Evolutionary conservation across 2,888 invertebrate species (phyloP).

Genomic region (Noctua pronuba): DNA sequence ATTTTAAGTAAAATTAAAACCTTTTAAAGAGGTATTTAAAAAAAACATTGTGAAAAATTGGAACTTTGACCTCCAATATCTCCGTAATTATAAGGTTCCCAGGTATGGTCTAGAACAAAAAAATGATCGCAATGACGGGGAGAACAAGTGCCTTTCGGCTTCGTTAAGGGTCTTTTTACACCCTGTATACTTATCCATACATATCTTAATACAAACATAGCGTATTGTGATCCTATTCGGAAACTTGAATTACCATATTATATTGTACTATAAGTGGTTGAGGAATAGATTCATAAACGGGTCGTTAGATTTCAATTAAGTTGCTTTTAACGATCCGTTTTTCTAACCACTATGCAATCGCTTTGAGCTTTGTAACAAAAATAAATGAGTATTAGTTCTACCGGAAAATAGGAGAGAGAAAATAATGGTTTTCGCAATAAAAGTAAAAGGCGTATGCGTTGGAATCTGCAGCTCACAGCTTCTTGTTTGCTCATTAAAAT

Average conservation of each 20-base stretch:
- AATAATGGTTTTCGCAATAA: conserved; percentile 35
- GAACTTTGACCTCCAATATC: no score
- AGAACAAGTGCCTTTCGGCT: no score
- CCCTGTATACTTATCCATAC: not conserved
- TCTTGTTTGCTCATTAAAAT: conserved; percentile 43
- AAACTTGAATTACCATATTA: not conserved
- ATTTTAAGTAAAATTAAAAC: no score
- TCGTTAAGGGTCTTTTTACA: no score
- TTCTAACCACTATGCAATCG: not conserved
- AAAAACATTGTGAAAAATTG: no score
- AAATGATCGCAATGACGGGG: no score
- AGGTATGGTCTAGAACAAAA: no score
- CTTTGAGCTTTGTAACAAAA: conserved; percentile 12
- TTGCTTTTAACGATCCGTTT: conserved; percentile 1
- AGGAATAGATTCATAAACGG: not conserved
- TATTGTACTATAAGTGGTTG: not conserved
- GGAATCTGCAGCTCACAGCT: not conserved
- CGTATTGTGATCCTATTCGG: not conserved
- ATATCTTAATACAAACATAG: not conserved
- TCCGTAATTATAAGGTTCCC: no score
- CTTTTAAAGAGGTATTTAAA: no score
- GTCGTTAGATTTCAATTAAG: conserved; percentile 27
- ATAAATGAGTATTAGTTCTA: conserved; percentile 21
- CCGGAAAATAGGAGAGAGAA: conserved; percentile 10
- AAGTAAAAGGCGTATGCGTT: conserved; percentile 25